These are phyloP conservation scores for Brotula barbata DNA, from an alignment of 2,797 vertebrate genomes.

Conservation along the genomic window DNA sequence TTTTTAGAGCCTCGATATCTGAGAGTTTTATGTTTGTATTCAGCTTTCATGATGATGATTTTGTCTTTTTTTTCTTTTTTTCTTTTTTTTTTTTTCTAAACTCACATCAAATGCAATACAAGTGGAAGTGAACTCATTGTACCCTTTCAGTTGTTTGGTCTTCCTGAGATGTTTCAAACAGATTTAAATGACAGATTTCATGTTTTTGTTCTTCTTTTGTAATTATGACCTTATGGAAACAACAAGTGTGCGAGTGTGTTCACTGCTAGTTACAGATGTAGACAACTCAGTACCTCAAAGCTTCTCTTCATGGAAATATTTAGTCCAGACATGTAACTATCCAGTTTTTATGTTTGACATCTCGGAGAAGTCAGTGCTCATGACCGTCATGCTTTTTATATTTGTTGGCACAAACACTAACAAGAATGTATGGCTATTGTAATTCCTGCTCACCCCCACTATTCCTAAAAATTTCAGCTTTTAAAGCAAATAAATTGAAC, in stretches of 20 bases:
- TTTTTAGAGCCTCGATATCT: constrained; percentile 26
- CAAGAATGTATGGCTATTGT: constrained; percentile 75
- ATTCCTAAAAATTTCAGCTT: constrained; percentile 60
- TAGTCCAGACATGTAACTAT: constrained; percentile 32
- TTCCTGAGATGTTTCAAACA: constrained; percentile 48
- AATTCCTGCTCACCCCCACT: constrained; percentile 60
- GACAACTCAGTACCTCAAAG: constrained; percentile 75
- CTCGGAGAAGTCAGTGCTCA: constrained; percentile 51
- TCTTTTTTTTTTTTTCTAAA: constrained; percentile 1
- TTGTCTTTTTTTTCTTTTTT: constrained; percentile 14
- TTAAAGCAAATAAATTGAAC: constrained; percentile 68
- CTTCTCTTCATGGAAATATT: constrained; percentile 51
- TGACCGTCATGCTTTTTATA: constrained; percentile 63
- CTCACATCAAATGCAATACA: constrained; percentile 65
- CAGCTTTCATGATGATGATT: constrained; percentile 5
- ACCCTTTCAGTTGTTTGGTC: constrained; percentile 50
- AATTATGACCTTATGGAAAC: constrained; percentile 26
- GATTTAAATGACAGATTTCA: constrained; percentile 37
- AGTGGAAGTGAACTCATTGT: constrained; percentile 46
- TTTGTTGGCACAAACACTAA: constrained; percentile 73
- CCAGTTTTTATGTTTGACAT: constrained; percentile 41
- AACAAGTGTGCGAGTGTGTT: constrained; percentile 34
- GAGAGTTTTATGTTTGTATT: constrained; percentile 7
- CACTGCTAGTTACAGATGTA: constrained; percentile 58
- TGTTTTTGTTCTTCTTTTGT: constrained; percentile 28